Base-by-base conservation (phyloP, 1,140 invertebrate genomes). In the Formica exsecta region DNA sequence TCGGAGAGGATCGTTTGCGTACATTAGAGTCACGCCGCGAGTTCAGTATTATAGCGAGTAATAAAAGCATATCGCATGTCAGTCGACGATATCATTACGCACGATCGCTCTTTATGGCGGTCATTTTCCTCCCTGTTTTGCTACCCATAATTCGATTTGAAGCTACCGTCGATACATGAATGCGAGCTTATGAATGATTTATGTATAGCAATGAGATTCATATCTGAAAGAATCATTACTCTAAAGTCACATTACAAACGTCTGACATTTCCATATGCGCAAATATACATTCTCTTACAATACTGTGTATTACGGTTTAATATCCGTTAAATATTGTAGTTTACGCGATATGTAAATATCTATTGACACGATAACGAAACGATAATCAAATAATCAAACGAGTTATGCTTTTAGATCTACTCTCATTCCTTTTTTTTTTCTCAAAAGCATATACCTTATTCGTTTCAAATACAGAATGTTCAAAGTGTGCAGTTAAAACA, bases 41-140 rank as follows among this genome's bases (percentile, higher is more conserved):
- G 44, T 74, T 61, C 22, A 54, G 13, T 68, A 83, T 83, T 74
- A 74, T 83, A 29, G 66, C 29, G 38, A 36, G 66, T 51, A 74
- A 74, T 61, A 74, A 83, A 83, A 74, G 79, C 16, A 51, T 51
- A 74, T 83, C 38, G 79, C 79, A 19, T 83, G 79, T 48, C 79
- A 48, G 29, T 29, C 79, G 54, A 70, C 79, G 54, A 61, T 83
- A 83, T 83, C 79, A 83, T 83, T 83, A 83, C 79, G 41, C 79
- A 73, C 29, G 79, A 83, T 83, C 79, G 19, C 79, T 54, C 79
- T 73, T 83, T 74, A 74, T 74, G 79, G n/a, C 25, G 7, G 25
- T 70, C 68, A 71, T 83, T 83, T 73, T 74, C 68, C 79, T 62
- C 25, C 54, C 79, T 83, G 68, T 83, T 83, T 83, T 73, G 79